Evolutionary conservation across 2,797 vertebrate species (phyloP).

Genomic region (Brotogeris chrysoptera): DNA sequence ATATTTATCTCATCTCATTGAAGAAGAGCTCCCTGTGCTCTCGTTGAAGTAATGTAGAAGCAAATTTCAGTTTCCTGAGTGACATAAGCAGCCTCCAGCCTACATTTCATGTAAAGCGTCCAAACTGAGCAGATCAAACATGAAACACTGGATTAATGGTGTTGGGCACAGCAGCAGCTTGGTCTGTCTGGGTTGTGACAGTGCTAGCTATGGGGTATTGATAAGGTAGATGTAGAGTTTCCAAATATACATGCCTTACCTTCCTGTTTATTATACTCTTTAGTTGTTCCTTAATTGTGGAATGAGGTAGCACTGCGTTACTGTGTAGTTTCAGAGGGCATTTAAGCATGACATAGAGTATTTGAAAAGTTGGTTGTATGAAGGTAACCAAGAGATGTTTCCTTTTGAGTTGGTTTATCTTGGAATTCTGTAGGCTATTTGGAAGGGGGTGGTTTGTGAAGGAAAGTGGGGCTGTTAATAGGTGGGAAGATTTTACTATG

Average conservation of each 20-base stretch:
- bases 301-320: neutral
- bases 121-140: neutral
- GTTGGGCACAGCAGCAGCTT: neutral
- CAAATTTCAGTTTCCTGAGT: neutral
- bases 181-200: neutral
- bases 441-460: neutral
- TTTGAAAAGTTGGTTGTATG: neutral
- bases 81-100: neutral
- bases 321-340: neutral
- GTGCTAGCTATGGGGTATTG: neutral
- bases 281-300: neutral
- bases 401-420: neutral
- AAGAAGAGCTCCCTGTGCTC: neutral
- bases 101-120: neutral
- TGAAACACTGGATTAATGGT: neutral
- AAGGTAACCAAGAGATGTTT: neutral
- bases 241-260: neutral
- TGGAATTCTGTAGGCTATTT: neutral
- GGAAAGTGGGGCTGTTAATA: neutral
- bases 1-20: neutral
- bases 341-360: neutral
- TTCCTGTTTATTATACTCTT: neutral
- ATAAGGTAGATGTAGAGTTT: neutral
- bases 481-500: neutral
- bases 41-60: neutral